Evolutionary conservation across 2,888 invertebrate genomes (phyloP).

Genomic region (Dolichomitus sp.): DNA sequence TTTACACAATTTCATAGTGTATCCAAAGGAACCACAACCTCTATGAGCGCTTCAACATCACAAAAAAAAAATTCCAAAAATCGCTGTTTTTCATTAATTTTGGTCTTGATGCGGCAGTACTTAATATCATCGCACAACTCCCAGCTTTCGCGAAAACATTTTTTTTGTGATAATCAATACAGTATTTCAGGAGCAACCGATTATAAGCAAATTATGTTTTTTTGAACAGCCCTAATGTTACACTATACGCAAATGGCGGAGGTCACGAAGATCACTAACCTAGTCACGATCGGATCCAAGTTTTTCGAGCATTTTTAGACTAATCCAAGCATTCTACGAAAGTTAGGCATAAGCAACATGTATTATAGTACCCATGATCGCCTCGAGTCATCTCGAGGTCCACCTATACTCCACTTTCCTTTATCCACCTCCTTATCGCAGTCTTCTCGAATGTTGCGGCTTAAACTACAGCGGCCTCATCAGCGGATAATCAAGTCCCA

Average conservation of each 20-base stretch:
- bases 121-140: no score
- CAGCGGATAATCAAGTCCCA: slow-evolving; percentile 67
- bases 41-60: no score
- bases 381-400: slow-evolving; percentile 29
- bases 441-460: slow-evolving; percentile 38
- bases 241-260: slow-evolving; percentile 13
- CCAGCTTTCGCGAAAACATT: no score
- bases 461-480: slow-evolving; percentile 63
- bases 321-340: background rate
- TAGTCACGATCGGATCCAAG: slow-evolving; percentile 27
- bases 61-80: no score
- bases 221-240: no score
- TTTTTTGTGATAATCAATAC: no score
- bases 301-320: slow-evolving; percentile 30
- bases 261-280: slow-evolving; percentile 17
- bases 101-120: no score
- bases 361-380: slow-evolving; percentile 34
- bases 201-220: no score
- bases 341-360: slow-evolving; percentile 34
- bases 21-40: no score
- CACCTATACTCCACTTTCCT: background rate
- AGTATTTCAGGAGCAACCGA: no score
- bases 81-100: no score
- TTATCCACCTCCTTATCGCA: slow-evolving; percentile 57
- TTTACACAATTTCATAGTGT: no score